Evolutionary conservation across 2,113 vertebrate species (phyloP).

Genomic region (Cacatua alba): DNA sequence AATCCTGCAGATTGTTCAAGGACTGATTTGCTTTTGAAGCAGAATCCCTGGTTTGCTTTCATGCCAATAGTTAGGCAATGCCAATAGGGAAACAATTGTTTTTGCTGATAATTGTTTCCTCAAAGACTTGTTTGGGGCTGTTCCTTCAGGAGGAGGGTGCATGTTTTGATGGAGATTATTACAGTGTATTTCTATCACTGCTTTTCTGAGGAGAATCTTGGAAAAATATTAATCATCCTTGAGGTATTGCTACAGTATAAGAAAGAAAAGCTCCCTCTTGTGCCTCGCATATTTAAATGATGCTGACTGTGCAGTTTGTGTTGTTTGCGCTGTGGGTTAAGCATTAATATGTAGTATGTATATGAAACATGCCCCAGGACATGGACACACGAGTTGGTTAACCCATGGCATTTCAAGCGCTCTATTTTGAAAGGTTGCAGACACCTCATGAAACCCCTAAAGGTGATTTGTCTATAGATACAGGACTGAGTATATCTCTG

Average conservation of each 20-base stretch:
- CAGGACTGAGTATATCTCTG: neutral
- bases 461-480: neutral
- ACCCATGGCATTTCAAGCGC: neutral
- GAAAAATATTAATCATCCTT: neutral
- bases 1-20: neutral
- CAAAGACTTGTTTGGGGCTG: slow-evolving; percentile 1
- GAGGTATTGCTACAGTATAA: neutral
- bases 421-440: neutral
- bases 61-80: slow-evolving; percentile 16
- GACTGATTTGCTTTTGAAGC: slow-evolving; percentile 23
- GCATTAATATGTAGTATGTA: neutral
- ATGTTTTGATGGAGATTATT: slow-evolving; percentile 42
- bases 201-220: slow-evolving; percentile 30
- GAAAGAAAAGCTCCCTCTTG: neutral
- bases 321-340: slow-evolving; percentile 7
- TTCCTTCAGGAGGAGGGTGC: slow-evolving; percentile 65
- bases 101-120: slow-evolving; percentile 56
- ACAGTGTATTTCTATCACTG: slow-evolving; percentile 16
- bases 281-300: neutral
- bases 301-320: neutral
- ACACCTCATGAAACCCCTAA: neutral
- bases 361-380: neutral
- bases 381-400: neutral
- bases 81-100: slow-evolving; percentile 63
- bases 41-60: slow-evolving; percentile 19